Base-by-base conservation (phyloP, 2,888 invertebrate species). In the Quadroppia sp. region DNA sequence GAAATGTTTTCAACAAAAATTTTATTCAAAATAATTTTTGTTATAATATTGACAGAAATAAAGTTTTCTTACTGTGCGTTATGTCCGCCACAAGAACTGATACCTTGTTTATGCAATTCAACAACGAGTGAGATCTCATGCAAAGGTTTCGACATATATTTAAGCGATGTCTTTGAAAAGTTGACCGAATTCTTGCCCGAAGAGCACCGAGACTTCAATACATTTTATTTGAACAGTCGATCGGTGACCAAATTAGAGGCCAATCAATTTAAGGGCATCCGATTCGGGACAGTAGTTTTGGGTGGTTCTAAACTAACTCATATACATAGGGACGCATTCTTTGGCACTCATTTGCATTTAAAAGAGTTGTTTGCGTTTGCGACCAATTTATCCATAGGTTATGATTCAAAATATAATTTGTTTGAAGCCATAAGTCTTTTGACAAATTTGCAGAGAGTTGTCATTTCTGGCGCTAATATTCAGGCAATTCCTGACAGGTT, bases 201-300 rank as follows among this genome's bases (percentile, higher is more conserved):
- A 42, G 23, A 30, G 1, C n/a, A 42, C 7, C 40, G 64, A n/a
- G 42, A 64, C 17, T 64, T 64, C 30, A 30, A 72, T 30, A 25
- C 72, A 1, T 50, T 74, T 20, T 74, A 61, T 25, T 32, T 74
- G 42, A 74, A 74, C 56, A 42, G 69, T 25, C 42, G 74, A n/a
- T 32, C 50, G 9, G 40, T 74, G n/a, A 59, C n/a, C 13, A n/a
- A n/a, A 69, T 25, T 74, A 20, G 70, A 53, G 9, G 42, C 36
- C 2, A 50, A 53, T 17, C 23, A 69, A n/a, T 74, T 74, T 36
- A 30, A 25, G 20, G 70, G 70, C 4, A 53, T 74, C 13, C 53
- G 53, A 9, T 71, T 74, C 48, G 25, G 70, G 13, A 32, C 42
- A 1, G 20, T 74, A 0, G 17, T 74, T 15, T 59, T 74, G 28